phyloP scores from a whole-genome alignment of 2,888 invertebrate species.

The Clivina fossor region DNA sequence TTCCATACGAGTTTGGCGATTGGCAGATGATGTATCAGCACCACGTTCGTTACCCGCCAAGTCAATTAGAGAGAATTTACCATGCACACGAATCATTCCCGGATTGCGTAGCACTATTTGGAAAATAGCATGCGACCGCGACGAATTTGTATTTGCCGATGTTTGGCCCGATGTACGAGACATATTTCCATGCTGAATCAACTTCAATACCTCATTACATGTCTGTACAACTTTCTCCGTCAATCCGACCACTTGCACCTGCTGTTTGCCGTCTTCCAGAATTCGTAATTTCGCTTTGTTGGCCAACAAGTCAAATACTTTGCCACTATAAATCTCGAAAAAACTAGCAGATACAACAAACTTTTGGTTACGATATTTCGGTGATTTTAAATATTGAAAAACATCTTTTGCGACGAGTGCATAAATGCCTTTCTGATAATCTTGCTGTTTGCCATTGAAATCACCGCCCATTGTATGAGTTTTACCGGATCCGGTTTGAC shows the following conservation, averaged over 20 bases:
- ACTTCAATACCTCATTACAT: constrained; percentile 90
- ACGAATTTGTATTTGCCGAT: constrained; percentile 97
- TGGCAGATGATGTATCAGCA: constrained; percentile 95
- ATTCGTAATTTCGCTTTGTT: constrained; percentile 94
- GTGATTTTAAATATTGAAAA: constrained; percentile 77
- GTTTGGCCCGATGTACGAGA: constrained; percentile 96
- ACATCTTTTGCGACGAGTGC: constrained; percentile 96
- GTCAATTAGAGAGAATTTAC: constrained; percentile 98
- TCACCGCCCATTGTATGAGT: constrained; percentile 99
- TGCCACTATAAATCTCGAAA: constrained; percentile 99
- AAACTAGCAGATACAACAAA: constrained; percentile 92
- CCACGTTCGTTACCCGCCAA: constrained; percentile 97
- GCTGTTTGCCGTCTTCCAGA: constrained; percentile 95
- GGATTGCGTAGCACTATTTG: constrained; percentile 87
- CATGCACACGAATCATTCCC: constrained; percentile 82
- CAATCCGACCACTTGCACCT: constrained; percentile 96
- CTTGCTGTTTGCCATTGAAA: constrained; percentile 91
- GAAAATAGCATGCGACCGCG: constrained; percentile 98
- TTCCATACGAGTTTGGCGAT: constrained; percentile 94
- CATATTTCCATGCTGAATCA: constrained; percentile 88
- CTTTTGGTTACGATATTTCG: constrained; percentile 82
- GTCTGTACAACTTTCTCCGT: constrained; percentile 91
- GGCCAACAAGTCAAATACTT: constrained; percentile 88
- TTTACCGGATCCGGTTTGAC: constrained; percentile 97
- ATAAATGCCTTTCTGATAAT: constrained; percentile 97